Percentiles rank a stretch among this genome's conserved stretches.
These are phyloP conservation scores for Epirrhoe alternata DNA, from an alignment of 2,888 invertebrate species.

Conservation along the genomic window DNA sequence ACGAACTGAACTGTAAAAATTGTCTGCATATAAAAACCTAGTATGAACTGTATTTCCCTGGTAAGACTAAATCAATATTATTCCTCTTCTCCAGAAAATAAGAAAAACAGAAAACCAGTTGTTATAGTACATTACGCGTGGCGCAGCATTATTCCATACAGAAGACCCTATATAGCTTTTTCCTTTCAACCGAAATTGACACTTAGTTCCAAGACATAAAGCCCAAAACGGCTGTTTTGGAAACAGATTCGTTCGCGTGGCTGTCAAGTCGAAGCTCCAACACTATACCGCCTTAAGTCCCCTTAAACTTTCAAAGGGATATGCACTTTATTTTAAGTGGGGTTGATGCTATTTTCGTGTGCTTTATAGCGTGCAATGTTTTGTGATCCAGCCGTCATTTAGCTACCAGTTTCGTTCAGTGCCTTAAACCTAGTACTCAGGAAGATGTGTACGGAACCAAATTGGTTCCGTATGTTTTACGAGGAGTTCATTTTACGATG, in stretches of 20 bases:
- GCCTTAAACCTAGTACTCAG: slow-evolving; percentile 53
- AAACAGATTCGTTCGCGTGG: slow-evolving; percentile 56
- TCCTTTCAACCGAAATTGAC: slow-evolving; percentile 55
- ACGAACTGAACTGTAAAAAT: too few species aligned
- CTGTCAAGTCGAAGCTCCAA: slow-evolving; percentile 46
- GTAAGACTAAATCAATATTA: slow-evolving; percentile 5
- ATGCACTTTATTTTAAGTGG: slow-evolving; percentile 36
- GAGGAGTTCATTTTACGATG: slow-evolving; percentile 23
- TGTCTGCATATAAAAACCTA: too few species aligned
- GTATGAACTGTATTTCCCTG: background rate
- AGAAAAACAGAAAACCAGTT: slow-evolving; percentile 56
- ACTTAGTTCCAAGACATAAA: slow-evolving; percentile 53
- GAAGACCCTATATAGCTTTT: slow-evolving; percentile 51
- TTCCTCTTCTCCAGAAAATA: slow-evolving; percentile 43
- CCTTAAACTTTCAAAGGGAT: slow-evolving; percentile 33
- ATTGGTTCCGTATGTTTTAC: slow-evolving; percentile 37
- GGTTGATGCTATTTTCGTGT: slow-evolving; percentile 44
- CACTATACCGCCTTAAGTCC: slow-evolving; percentile 43
- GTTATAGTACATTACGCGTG: slow-evolving; percentile 65
- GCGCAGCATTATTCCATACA: slow-evolving; percentile 47
- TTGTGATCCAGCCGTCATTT: slow-evolving; percentile 59
- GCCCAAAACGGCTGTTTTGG: slow-evolving; percentile 53
- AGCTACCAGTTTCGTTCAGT: slow-evolving; percentile 61
- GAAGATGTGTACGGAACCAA: slow-evolving; percentile 37
- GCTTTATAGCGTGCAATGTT: slow-evolving; percentile 58